phyloP scores from a whole-genome alignment of 2,888 invertebrate species.

The Amiota minor region DNA sequence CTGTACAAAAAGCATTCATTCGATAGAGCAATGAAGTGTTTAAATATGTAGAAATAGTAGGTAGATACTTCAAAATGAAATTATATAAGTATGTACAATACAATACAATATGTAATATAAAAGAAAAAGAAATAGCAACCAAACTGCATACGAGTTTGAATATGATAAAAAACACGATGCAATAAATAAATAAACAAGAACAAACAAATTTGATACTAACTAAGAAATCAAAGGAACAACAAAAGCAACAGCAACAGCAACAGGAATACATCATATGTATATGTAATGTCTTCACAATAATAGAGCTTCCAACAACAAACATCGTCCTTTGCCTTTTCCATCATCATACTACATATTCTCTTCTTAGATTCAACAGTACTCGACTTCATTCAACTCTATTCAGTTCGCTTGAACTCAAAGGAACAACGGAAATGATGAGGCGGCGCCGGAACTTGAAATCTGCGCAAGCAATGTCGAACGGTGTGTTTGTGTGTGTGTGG shows the following conservation, averaged over 20 bases:
- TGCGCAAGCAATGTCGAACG: slow-evolving; percentile 38
- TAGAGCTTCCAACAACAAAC: neutral
- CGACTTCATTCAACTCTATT: too few species aligned
- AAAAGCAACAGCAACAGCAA: slow-evolving; percentile 9
- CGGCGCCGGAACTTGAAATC: slow-evolving; percentile 61
- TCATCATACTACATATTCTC: neutral
- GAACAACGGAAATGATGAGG: slow-evolving; percentile 61
- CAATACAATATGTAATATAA: too few species aligned
- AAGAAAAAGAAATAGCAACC: too few species aligned
- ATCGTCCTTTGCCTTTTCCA: neutral
- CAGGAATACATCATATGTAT: neutral
- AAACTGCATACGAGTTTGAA: too few species aligned
- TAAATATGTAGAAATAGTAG: too few species aligned
- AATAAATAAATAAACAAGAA: neutral
- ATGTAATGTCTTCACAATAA: too few species aligned
- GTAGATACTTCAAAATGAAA: too few species aligned
- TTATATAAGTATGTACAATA: too few species aligned
- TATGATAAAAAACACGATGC: too few species aligned
- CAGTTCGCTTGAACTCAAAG: slow-evolving; percentile 35
- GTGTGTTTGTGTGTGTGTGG: slow-evolving; percentile 5
- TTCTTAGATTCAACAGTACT: too few species aligned
- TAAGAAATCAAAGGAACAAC: slow-evolving; percentile 9
- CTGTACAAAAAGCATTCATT: too few species aligned
- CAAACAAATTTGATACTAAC: neutral
- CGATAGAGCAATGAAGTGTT: neutral